These are phyloP conservation scores for Stictocephala bisonia DNA, from an alignment of 2,888 invertebrate species.

Conservation along the genomic window DNA sequence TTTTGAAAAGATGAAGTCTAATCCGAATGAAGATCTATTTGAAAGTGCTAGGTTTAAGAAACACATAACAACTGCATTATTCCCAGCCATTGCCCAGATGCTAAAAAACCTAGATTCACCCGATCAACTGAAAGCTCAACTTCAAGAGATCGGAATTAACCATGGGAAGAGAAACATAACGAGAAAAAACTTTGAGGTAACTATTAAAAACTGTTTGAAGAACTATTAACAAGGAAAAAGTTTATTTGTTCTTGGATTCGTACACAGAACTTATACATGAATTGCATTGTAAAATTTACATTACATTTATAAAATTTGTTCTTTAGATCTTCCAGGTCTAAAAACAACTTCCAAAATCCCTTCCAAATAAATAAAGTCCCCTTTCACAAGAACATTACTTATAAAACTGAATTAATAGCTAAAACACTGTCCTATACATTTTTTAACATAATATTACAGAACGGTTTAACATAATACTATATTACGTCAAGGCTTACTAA, in stretches of 20 bases:
- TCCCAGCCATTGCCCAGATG: constrained; percentile 14
- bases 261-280: background rate
- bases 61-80: constrained; percentile 27
- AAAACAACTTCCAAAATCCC: no score
- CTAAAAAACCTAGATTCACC: constrained; percentile 24
- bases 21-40: constrained; percentile 23
- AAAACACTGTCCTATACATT: no score
- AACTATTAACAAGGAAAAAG: background rate
- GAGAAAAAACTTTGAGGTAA: constrained; percentile 37
- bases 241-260: background rate
- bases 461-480: no score
- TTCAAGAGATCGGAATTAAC: constrained; percentile 8
- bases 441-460: no score
- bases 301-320: no score
- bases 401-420: no score
- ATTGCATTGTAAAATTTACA: no score
- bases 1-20: constrained; percentile 23
- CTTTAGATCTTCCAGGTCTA: no score
- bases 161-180: constrained; percentile 26
- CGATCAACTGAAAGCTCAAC: background rate
- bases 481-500: no score
- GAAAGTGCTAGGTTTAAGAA: constrained; percentile 28
- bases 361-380: no score
- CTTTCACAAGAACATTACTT: no score
- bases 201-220: no score